Conservation (phyloP, 2,888 invertebrate genomes). For the Agriopis aurantiaria region DNA sequence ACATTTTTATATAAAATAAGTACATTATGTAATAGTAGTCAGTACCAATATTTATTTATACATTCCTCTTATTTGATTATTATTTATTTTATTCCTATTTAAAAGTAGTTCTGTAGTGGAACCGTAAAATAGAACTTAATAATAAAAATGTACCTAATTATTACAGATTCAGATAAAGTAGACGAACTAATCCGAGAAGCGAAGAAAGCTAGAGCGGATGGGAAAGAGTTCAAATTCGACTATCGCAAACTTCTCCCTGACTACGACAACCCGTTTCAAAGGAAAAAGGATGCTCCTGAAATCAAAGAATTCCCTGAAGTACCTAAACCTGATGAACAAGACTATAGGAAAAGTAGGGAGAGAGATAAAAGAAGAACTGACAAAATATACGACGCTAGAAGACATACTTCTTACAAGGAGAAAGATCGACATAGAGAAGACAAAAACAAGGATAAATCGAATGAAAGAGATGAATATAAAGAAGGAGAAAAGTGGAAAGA, state of each 20-base stretch:
- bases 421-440: constrained; percentile 32
- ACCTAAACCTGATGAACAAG: constrained; percentile 31
- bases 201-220: constrained; percentile 76
- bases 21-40: too few species aligned
- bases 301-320: not conserved
- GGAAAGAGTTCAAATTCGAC: constrained; percentile 77
- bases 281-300: constrained; percentile 62
- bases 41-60: too few species aligned
- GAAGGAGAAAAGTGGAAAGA: constrained; percentile 29
- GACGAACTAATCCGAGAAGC: constrained; percentile 79
- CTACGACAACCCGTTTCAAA: constrained; percentile 81
- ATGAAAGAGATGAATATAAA: constrained; percentile 45
- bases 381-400: constrained; percentile 45
- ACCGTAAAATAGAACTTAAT: not conserved
- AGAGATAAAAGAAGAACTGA: constrained; percentile 47
- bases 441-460: constrained; percentile 42
- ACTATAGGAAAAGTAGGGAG: constrained; percentile 53
- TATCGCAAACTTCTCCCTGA: constrained; percentile 77
- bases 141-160: constrained; percentile 4
- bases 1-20: too few species aligned
- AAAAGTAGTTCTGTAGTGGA: not conserved
- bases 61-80: too few species aligned
- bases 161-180: constrained; percentile 74
- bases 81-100: not conserved
- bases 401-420: constrained; percentile 32